Evolutionary conservation across 2,888 invertebrate species (phyloP).

Genomic region (Ypsolopha scabrella): DNA sequence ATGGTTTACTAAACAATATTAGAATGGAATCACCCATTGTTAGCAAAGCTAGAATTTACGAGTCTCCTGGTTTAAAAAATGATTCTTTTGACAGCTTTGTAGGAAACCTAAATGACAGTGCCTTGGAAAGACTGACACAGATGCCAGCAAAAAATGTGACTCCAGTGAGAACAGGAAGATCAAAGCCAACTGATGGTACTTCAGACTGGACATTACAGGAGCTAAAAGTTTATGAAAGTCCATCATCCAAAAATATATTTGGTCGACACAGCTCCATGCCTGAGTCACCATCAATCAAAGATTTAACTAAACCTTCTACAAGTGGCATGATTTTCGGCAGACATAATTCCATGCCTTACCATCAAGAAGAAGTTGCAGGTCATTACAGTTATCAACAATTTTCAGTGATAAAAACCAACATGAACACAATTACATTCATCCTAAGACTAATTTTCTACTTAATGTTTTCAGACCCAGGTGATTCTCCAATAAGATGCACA

Average conservation of each 20-base stretch:
- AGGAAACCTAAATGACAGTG: conserved; percentile 57
- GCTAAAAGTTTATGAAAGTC: conserved; percentile 28
- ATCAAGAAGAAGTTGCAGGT: neutral
- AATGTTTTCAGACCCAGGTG: conserved; percentile 18
- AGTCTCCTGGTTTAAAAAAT: conserved; percentile 41
- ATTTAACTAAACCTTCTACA: conserved; percentile 40
- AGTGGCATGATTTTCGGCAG: conserved; percentile 53
- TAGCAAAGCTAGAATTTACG: conserved; percentile 30
- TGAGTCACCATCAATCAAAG: conserved; percentile 40
- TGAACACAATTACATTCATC: neutral
- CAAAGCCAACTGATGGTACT: conserved; percentile 3
- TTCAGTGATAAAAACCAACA: neutral
- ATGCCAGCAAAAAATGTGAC: conserved; percentile 31
- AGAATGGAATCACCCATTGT: conserved; percentile 44
- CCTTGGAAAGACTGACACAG: conserved; percentile 49
- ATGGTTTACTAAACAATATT: conserved; percentile 45
- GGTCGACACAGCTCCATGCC: conserved; percentile 60
- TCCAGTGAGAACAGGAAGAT: conserved; percentile 16
- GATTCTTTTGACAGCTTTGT: conserved; percentile 61
- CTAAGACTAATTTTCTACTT: neutral
- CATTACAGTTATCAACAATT: neutral
- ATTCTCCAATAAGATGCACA: conserved; percentile 61
- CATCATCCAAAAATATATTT: conserved; percentile 35
- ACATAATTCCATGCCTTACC: conserved; percentile 52
- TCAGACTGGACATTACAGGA: conserved; percentile 37